Percentiles rank a stretch among this genome's conserved stretches.
These are phyloP conservation scores for Ostrea edulis DNA, from an alignment of 1,140 invertebrate genomes.

Conservation along the genomic window DNA sequence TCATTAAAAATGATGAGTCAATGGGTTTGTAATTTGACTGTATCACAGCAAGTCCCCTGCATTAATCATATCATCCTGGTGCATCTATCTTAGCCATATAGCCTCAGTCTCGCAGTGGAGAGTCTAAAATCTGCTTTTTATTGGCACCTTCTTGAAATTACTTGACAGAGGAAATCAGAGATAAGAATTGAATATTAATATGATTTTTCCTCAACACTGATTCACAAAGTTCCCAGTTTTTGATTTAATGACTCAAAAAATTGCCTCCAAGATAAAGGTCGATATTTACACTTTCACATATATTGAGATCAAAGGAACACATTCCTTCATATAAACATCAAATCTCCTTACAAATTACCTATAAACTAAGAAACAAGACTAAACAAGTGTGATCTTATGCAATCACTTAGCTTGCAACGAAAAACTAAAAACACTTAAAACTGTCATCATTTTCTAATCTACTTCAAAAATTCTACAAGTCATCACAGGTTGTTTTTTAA, in stretches of 20 bases:
- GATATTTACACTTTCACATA: slow-evolving; percentile 10
- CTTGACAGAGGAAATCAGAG: slow-evolving; percentile 13
- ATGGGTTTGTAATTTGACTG: background rate
- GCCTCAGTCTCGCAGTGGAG: background rate
- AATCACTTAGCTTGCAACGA: slow-evolving; percentile 12
- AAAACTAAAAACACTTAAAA: background rate
- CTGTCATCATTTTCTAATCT: background rate
- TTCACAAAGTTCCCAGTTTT: background rate
- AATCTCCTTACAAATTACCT: slow-evolving; percentile 11
- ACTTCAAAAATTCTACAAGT: background rate
- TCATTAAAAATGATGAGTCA: slow-evolving; percentile 19
- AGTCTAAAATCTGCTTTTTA: background rate
- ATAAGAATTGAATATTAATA: slow-evolving; percentile 8
- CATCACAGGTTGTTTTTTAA: background rate
- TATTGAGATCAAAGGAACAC: background rate
- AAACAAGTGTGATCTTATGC: slow-evolving; percentile 1
- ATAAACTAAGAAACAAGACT: background rate
- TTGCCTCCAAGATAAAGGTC: background rate
- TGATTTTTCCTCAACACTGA: background rate
- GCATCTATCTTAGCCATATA: background rate
- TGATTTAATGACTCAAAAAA: background rate
- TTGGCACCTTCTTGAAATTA: background rate
- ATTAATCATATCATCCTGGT: background rate
- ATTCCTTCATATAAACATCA: background rate
- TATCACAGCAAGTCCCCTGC: background rate